phyloP scores from a whole-genome alignment of 30 jellyfish, hydroid and myxozoan species.

The Turritopsis dohrnii region DNA sequence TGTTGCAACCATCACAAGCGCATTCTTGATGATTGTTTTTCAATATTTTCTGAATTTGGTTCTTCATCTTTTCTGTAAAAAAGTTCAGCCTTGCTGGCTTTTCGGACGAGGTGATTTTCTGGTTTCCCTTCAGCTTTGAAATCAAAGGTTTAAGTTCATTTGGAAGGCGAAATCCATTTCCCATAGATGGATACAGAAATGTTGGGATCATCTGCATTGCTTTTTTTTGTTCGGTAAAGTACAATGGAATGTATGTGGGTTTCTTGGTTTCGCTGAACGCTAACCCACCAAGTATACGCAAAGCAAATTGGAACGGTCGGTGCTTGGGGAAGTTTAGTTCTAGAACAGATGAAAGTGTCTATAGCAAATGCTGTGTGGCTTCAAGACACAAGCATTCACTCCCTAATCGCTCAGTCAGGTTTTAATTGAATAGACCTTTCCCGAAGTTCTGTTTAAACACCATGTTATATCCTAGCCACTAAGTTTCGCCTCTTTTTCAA shows the following conservation, averaged over 20 bases:
- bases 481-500: too few species aligned
- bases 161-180: background rate
- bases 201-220: slow-evolving; percentile 9
- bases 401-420: too few species aligned
- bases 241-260: background rate
- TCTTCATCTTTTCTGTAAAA: background rate
- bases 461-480: too few species aligned
- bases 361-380: too few species aligned
- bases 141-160: background rate
- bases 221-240: background rate
- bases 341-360: background rate
- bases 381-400: too few species aligned
- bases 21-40: background rate
- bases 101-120: background rate
- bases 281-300: slow-evolving; percentile 16
- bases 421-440: too few species aligned
- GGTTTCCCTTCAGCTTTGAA: background rate
- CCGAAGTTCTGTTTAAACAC: too few species aligned
- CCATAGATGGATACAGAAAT: background rate
- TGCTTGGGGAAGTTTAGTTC: background rate
- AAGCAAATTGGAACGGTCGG: background rate
- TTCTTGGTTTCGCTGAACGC: background rate
- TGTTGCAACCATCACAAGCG: background rate
- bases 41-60: slow-evolving; percentile 6
- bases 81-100: background rate